Base-by-base conservation (phyloP, 64 coral and sea anemone genomes). In the Catalaphyllia jardinei region DNA sequence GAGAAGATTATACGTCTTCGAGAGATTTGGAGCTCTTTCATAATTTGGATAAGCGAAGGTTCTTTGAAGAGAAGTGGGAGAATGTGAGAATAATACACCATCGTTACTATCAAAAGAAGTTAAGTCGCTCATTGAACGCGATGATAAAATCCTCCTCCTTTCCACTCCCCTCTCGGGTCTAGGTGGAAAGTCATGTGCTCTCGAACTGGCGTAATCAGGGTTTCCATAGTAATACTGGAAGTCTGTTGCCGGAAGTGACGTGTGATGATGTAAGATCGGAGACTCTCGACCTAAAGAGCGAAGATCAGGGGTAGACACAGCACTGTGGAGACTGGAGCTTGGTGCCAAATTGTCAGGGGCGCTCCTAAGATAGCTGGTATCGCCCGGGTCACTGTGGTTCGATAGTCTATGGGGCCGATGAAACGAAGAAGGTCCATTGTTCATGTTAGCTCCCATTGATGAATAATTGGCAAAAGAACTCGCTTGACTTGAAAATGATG, bases 61-160 rank as follows among this genome's bases (percentile, higher is more conserved):
- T 69, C 20, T 50, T 16, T 69, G 12, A 28, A 85, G 62, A 51
- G 81, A 30, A 0, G 81, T 71, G 3, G 11, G 88, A 57, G 77
- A 62, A 54, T 71, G 64, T 1, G 65, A 59, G 10, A 16, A 0
- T 54, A 57, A 49, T 16, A 1, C 77, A 80, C 16, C 46, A 76
- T 91, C 52, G 50, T 46, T 35, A 52, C 73, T 72, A 27, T 69
- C 25, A 76, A 91, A 60, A 31, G 35, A 64, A 75, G 20, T 61
- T 14, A 91, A 79, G 76, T 91, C 80, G 54, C 79, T 64, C 79
- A 91, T 28, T 16, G 89, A 91, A n/a, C 81, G 89, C 15, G 78
- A 91, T 51, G 33, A 38, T 51, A 71, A 10, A 14, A 20, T 27
- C 28, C 28, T 16, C 35, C 63, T 71, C 31, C 61, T 19, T 65